These are phyloP conservation scores for Timandra comae DNA, from an alignment of 2,888 invertebrate species.

Conservation along the genomic window DNA sequence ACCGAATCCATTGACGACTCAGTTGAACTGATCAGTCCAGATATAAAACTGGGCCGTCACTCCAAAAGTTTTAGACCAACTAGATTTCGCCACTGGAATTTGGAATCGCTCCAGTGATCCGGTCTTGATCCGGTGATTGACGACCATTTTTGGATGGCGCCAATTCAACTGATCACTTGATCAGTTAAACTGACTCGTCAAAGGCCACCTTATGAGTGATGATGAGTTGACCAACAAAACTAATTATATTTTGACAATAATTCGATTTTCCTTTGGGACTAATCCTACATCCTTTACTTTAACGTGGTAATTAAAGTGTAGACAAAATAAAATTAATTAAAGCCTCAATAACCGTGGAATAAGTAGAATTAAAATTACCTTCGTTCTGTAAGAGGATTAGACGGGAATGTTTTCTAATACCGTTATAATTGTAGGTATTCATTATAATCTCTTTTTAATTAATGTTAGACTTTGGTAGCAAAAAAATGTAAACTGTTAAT, in stretches of 20 bases:
- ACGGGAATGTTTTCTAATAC: too few species aligned
- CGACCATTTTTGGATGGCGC: too few species aligned
- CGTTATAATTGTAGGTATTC: too few species aligned
- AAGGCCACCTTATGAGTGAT: background rate
- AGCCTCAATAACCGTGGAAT: background rate
- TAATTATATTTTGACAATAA: constrained; percentile 6
- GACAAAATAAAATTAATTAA: constrained; percentile 13
- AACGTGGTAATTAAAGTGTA: constrained; percentile 2
- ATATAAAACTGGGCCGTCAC: too few species aligned
- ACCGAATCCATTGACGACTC: background rate
- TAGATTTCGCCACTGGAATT: too few species aligned
- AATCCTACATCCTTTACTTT: constrained; percentile 12
- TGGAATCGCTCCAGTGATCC: too few species aligned
- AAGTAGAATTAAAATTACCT: background rate
- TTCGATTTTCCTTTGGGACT: constrained; percentile 15
- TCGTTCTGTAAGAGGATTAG: too few species aligned
- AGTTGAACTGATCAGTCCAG: background rate
- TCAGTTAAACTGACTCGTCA: background rate
- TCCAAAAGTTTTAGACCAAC: too few species aligned
- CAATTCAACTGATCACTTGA: background rate
- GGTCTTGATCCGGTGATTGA: too few species aligned
- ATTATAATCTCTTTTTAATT: too few species aligned
- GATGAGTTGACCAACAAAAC: background rate
- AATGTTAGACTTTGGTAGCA: too few species aligned
- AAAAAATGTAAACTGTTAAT: too few species aligned